These are phyloP conservation scores for Hestina assimilis DNA, from an alignment of 1,140 invertebrate genomes.

Conservation along the genomic window DNA sequence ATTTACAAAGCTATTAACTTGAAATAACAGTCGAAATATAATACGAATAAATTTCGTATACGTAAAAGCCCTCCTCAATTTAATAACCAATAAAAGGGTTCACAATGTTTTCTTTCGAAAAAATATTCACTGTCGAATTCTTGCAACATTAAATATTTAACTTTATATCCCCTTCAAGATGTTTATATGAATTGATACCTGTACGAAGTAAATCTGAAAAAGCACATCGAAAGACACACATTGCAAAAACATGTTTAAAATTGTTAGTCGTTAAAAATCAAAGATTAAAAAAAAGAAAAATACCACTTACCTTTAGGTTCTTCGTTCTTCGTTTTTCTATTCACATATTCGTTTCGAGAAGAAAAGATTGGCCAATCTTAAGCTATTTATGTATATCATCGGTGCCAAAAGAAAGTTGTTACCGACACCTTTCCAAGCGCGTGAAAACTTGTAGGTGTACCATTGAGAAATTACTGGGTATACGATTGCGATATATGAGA, in stretches of 20 bases:
- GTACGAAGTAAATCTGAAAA: slow-evolving; percentile 64
- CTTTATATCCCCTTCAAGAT: slow-evolving; percentile 9
- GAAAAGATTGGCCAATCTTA: slow-evolving; percentile 72
- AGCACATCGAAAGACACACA: slow-evolving; percentile 64
- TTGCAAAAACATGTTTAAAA: slow-evolving; percentile 42
- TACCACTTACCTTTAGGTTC: slow-evolving; percentile 52
- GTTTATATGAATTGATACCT: slow-evolving; percentile 66
- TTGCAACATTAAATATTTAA: slow-evolving; percentile 17
- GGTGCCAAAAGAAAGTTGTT: slow-evolving; percentile 57
- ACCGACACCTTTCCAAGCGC: slow-evolving; percentile 13
- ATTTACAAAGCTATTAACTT: slow-evolving; percentile 21
- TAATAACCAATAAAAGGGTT: slow-evolving; percentile 29
- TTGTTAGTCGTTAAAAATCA: slow-evolving; percentile 44
- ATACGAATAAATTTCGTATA: slow-evolving; percentile 24
- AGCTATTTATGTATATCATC: slow-evolving; percentile 39
- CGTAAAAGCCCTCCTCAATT: slow-evolving; percentile 21
- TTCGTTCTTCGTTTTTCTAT: slow-evolving; percentile 44
- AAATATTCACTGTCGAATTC: slow-evolving; percentile 21
- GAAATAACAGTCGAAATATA: slow-evolving; percentile 23
- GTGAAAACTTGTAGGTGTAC: slow-evolving; percentile 40
- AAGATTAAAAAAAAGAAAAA: slow-evolving; percentile 33
- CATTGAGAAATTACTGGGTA: slow-evolving; percentile 55
- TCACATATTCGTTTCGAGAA: slow-evolving; percentile 34
- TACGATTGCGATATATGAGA: slow-evolving; percentile 50
- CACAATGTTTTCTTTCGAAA: slow-evolving; percentile 11